A percentile compares a stretch with the other conserved stretches of the same genome.
phyloP scores from a whole-genome alignment of 2,888 invertebrate genomes.

The Tinea semifulvella region DNA sequence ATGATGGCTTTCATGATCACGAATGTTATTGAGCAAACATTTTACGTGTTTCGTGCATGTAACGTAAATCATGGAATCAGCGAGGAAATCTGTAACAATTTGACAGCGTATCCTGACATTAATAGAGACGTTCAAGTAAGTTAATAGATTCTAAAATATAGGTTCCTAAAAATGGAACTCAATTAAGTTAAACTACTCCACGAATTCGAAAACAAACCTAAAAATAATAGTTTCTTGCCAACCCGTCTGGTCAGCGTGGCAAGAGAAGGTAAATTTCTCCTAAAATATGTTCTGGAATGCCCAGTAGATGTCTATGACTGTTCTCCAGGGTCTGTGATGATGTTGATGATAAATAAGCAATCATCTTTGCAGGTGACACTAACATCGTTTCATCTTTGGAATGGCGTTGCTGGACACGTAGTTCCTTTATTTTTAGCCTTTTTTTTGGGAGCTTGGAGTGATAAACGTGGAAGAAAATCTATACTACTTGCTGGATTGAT shows the following conservation, averaged over 20 bases:
- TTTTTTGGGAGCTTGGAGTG: slow-evolving; percentile 85
- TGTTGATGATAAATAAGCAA: too few species aligned
- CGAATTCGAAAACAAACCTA: too few species aligned
- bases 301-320: too few species aligned
- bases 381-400: slow-evolving; percentile 80
- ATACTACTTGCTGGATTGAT: slow-evolving; percentile 75
- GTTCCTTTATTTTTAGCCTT: slow-evolving; percentile 80
- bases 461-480: slow-evolving; percentile 78
- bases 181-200: not conserved
- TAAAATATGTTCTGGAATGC: too few species aligned
- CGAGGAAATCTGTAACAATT: slow-evolving; percentile 71
- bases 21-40: slow-evolving; percentile 80
- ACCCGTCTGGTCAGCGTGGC: too few species aligned
- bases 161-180: too few species aligned
- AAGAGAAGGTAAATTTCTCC: too few species aligned
- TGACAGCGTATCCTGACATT: slow-evolving; percentile 61
- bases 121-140: slow-evolving; percentile 76
- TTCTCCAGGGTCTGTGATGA: too few species aligned
- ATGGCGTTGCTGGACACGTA: slow-evolving; percentile 76
- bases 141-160: too few species aligned
- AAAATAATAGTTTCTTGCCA: too few species aligned
- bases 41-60: slow-evolving; percentile 81
- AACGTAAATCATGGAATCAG: slow-evolving; percentile 76
- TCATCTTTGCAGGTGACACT: slow-evolving; percentile 71
- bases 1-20: slow-evolving; percentile 90